phyloP scores from a whole-genome alignment of 1,140 invertebrate species.

The Drosophila parabipectinata region DNA sequence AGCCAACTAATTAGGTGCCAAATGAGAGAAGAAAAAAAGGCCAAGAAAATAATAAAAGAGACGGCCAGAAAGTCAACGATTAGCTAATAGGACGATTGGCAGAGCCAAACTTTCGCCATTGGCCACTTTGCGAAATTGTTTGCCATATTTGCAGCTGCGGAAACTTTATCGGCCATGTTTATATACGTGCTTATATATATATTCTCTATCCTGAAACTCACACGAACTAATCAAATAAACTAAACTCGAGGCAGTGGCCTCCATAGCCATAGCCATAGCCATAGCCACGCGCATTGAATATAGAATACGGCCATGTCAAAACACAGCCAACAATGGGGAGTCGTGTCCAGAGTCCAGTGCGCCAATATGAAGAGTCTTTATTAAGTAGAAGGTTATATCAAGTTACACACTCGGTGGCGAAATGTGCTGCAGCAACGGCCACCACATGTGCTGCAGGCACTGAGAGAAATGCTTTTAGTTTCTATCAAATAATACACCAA shows the following conservation, averaged over 20 bases:
- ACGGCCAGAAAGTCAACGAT: slow-evolving; percentile 58
- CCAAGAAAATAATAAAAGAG: slow-evolving; percentile 24
- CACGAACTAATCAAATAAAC: slow-evolving; percentile 75
- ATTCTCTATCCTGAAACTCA: not conserved
- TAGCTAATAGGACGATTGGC: slow-evolving; percentile 67
- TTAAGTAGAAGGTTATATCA: slow-evolving; percentile 72
- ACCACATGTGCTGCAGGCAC: slow-evolving; percentile 29
- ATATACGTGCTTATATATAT: not conserved
- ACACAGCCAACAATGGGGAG: slow-evolving; percentile 20
- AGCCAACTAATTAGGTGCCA: slow-evolving; percentile 58
- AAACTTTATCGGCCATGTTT: slow-evolving; percentile 54
- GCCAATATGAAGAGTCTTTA: slow-evolving; percentile 65
- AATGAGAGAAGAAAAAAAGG: slow-evolving; percentile 41
- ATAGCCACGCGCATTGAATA: slow-evolving; percentile 46
- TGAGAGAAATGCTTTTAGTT: not conserved
- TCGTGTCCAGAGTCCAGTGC: slow-evolving; percentile 36
- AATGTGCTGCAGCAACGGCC: slow-evolving; percentile 15
- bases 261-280: too few relatives aligned
- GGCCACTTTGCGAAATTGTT: slow-evolving; percentile 81
- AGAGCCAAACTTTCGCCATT: slow-evolving; percentile 67
- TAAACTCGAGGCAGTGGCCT: slow-evolving; percentile 30
- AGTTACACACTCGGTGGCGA: slow-evolving; percentile 64
- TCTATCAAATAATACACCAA: too few relatives aligned
- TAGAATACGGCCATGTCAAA: slow-evolving; percentile 29
- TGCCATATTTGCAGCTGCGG: slow-evolving; percentile 76